Evolutionary conservation across 2,888 invertebrate genomes (phyloP), one percentile per base, ranked within the genome.

Genomic region (Automeris io): DNA sequence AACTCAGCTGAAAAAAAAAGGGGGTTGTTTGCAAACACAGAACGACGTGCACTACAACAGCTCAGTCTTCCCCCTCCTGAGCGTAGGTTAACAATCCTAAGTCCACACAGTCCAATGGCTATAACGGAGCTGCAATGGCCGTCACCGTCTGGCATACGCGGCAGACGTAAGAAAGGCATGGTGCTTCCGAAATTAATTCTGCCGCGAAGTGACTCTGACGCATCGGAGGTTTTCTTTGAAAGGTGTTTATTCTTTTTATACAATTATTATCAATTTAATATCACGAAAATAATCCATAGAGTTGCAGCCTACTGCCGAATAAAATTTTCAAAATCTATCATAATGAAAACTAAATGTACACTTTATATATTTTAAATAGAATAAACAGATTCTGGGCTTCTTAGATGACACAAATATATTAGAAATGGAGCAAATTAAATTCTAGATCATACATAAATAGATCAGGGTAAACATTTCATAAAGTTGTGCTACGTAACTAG

Each of bases 21-120:
- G 4, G 92, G 91, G 0, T 61, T 92, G 40, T 92, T 92, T 73
- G 92, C 92, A 5, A 90, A 90, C 41, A 89, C 89, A 18, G 91
- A 91, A 57, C 79, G 91, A 35, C 88, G 88, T 18, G 81, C 79
- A 19, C 88, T 92, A 12, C 91, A 91, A 55, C 91, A 93, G 61
- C 80, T 93, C 24, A 92, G 92, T 53, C 73, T 93, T 23, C 92
- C 92, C 5, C 92, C 92, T 5, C 91, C 91, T 0, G 91, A 90
- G 42, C 85, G 89, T 7, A 86, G 88, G 49, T 88, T 95, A 36
- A 94, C 93, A 25, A 95, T 95, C 41, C 79, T 95, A 41, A 95
- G 95, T 51, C 93, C 93, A 0, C 93, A 93, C 67, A 92, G 92
- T 60, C 95, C 95, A 0, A 88, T 92, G 61, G 91, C 92, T 41